phyloP scores from a whole-genome alignment of 2,888 invertebrate species.

The Unio pictorum region DNA sequence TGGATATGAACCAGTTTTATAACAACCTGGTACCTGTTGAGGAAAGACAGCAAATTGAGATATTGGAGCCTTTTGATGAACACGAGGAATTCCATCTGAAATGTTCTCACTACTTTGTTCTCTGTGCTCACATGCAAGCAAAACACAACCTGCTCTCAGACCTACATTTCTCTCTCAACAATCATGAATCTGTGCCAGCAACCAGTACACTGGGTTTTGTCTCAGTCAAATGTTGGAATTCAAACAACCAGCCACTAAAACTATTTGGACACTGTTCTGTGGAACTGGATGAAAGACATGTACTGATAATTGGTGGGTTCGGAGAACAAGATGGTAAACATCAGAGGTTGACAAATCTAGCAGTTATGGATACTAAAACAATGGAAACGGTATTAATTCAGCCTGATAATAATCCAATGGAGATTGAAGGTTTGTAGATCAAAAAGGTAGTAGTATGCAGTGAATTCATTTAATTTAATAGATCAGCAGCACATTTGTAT shows the following conservation, averaged over 20 bases:
- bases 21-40: constrained; percentile 47
- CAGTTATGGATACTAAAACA: constrained; percentile 34
- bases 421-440: constrained; percentile 30
- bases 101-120: constrained; percentile 73
- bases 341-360: constrained; percentile 51
- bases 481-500: no score
- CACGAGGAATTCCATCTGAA: constrained; percentile 74
- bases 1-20: constrained; percentile 71
- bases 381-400: constrained; percentile 28
- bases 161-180: no score
- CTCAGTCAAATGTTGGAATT: no score
- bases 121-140: constrained; percentile 61
- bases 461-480: background rate
- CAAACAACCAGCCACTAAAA: constrained; percentile 11
- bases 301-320: constrained; percentile 61
- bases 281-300: constrained; percentile 16
- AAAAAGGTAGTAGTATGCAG: no score
- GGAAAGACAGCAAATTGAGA: constrained; percentile 66
- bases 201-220: no score
- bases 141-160: constrained; percentile 8
- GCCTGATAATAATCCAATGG: constrained; percentile 26
- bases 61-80: constrained; percentile 74
- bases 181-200: no score
- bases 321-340: constrained; percentile 61
- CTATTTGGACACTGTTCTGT: constrained; percentile 57